Percentiles rank a stretch among this genome's conserved stretches.
Conservation (phyloP, 2,113 vertebrate species). For the Aix galericulata region DNA sequence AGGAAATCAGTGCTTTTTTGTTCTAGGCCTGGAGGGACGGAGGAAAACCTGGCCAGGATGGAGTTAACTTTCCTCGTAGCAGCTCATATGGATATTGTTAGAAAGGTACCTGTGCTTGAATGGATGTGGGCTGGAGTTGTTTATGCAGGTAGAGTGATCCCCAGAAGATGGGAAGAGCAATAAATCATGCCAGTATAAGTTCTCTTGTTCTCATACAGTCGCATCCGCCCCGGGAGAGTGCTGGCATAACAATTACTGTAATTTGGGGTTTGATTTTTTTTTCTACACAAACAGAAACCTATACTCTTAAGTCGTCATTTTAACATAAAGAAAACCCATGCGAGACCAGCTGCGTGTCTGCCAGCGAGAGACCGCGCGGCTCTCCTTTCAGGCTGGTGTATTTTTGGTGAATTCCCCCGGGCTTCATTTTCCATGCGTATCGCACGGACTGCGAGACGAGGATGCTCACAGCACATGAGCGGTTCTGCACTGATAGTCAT, state of each 20-base stretch:
- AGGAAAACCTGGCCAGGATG: not conserved
- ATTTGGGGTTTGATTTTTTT: constrained; percentile 7
- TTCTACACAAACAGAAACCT: not conserved
- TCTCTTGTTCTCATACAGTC: not conserved
- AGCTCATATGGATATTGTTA: not conserved
- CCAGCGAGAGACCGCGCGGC: not conserved
- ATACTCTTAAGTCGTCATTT: constrained; percentile 4
- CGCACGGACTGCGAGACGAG: not conserved
- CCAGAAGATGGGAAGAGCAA: constrained; percentile 7
- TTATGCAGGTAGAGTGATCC: constrained; percentile 9
- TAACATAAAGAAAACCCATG: not conserved
- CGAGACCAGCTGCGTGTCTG: constrained; percentile 10
- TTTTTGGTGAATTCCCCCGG: constrained; percentile 38
- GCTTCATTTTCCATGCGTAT: constrained; percentile 22
- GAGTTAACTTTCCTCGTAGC: constrained; percentile 13
- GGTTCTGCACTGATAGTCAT: constrained; percentile 23
- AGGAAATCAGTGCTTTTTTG: not conserved
- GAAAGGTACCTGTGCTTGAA: not conserved
- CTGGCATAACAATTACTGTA: not conserved
- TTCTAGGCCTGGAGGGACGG: not conserved
- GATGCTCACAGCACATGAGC: constrained; percentile 32
- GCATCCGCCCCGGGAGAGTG: not conserved
- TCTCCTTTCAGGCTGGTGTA: not conserved
- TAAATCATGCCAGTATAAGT: constrained; percentile 21
- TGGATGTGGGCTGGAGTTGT: not conserved